Base-by-base conservation (phyloP, 2,888 invertebrate genomes). In the Thelaira solivaga region DNA sequence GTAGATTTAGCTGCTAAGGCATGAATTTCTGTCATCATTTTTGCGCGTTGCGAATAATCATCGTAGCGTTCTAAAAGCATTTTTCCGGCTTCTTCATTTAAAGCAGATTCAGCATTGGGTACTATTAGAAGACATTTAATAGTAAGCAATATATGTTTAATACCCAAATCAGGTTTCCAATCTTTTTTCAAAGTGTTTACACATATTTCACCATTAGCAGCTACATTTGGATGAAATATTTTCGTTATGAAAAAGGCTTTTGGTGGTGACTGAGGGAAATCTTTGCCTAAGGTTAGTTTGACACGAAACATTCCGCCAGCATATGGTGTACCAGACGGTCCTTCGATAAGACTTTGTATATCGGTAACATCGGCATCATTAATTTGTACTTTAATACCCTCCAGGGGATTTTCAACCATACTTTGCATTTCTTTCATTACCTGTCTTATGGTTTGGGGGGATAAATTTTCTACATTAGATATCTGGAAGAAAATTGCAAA, bases 151-250 rank as follows among this genome's bases (percentile, higher is more conserved):
- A 97, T 95, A 90, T 98, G 97, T 91, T 95, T 96, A 81, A 98
- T 95, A 87, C 98, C 98, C 87, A 97, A 93, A 91, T 97, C 96
- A 79, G 97, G 93, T 88, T 96, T 96, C 98, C 98, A 98, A 91
- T 97, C 98, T 90, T 95, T 97, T 90, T 96, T 96, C 80, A 98
- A 91, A 76, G 98, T 97, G 90, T 97, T 97, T 6, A 98, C 98
- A 90, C 98, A 98, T 86, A 98, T 98, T 90, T 97, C 97, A 76
- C 98, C 98, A 90, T 94, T 96, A 77, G 92, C 90, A 55, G 97
- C 94, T 83, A 98, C 97, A 91, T 98, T 98, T 24, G 98, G 98
- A 90, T 98, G 98, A 90, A 98, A 98, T 87, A 98, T 96, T 91
- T 96, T 96, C 65, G 98, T 98, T 78, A 97, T 91, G 90, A 98